Evolutionary conservation across 37 sponge, comb jelly and placozoan species (phyloP).

Genomic region (Cladorhizidae sp.): DNA sequence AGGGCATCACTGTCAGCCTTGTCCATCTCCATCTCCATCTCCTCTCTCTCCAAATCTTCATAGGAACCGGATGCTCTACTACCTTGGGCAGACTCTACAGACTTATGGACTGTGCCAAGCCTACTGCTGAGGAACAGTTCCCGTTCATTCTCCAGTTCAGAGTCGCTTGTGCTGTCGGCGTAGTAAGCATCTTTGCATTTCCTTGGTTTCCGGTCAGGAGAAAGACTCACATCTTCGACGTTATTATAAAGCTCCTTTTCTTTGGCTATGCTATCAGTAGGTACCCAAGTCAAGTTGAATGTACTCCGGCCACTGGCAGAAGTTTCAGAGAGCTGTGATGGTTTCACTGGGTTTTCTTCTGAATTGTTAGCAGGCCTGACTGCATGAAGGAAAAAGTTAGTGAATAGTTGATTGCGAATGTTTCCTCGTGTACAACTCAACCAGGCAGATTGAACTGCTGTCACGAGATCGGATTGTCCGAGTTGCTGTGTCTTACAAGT

Average conservation of each 20-base stretch:
- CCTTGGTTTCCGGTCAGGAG: not conserved
- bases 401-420: not conserved
- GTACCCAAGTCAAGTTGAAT: slow-evolving; percentile 34
- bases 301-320: not conserved
- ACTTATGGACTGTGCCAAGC: not conserved
- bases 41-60: slow-evolving; percentile 9
- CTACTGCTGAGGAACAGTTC: not conserved
- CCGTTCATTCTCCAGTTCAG: slow-evolving; percentile 6
- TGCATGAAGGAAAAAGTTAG: slow-evolving; percentile 45
- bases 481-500: not conserved
- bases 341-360: not conserved
- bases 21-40: slow-evolving; percentile 14
- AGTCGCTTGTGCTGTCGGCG: not conserved
- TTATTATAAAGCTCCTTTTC: not conserved
- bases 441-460: slow-evolving; percentile 10
- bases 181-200: not conserved
- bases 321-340: not conserved
- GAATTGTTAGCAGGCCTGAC: not conserved
- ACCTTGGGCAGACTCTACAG: not conserved
- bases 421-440: not conserved
- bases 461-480: not conserved
- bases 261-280: slow-evolving; percentile 1
- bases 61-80: not conserved
- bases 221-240: not conserved
- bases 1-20: slow-evolving; percentile 39